Conservation (phyloP, 2,113 vertebrate species). For the Gymnorhina tibicen region DNA sequence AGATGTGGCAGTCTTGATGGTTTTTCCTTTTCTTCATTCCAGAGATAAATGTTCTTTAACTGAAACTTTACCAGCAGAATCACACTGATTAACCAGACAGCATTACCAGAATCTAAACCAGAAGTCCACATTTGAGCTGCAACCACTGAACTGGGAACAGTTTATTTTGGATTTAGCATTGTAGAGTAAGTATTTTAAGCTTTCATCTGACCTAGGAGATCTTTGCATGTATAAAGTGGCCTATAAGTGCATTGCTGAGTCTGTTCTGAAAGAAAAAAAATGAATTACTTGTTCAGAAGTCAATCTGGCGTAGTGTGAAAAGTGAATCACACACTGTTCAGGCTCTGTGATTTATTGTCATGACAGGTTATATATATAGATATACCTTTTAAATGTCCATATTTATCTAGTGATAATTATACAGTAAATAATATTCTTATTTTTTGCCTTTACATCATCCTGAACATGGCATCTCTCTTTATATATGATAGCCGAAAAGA, state of each 20-base stretch:
- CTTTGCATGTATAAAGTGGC: not conserved
- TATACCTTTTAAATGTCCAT: not conserved
- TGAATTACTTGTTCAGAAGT: not conserved
- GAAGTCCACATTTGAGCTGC: not conserved
- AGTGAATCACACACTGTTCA: not conserved
- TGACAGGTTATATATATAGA: not conserved
- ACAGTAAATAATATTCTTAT: not conserved
- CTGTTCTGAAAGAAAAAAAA: not conserved
- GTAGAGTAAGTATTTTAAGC: not conserved
- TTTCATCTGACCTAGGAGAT: not conserved
- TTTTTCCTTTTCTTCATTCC: not conserved
- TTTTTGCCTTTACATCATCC: not conserved
- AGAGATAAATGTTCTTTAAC: not conserved
- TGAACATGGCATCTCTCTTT: not conserved
- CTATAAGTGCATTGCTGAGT: not conserved
- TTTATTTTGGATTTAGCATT: constrained; percentile 6
- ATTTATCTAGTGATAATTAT: not conserved
- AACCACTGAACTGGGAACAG: not conserved
- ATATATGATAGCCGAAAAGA: not conserved
- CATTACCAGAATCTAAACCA: not conserved
- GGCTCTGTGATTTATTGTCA: not conserved
- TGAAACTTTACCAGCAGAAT: not conserved
- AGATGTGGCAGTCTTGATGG: not conserved
- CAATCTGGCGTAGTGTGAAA: not conserved
- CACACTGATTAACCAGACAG: not conserved